A percentile compares a stretch with the other conserved stretches of the same genome.
These are phyloP conservation scores for Rhinopomastus cyanomelas DNA, from an alignment of 2,113 vertebrate species.

Conservation along the genomic window DNA sequence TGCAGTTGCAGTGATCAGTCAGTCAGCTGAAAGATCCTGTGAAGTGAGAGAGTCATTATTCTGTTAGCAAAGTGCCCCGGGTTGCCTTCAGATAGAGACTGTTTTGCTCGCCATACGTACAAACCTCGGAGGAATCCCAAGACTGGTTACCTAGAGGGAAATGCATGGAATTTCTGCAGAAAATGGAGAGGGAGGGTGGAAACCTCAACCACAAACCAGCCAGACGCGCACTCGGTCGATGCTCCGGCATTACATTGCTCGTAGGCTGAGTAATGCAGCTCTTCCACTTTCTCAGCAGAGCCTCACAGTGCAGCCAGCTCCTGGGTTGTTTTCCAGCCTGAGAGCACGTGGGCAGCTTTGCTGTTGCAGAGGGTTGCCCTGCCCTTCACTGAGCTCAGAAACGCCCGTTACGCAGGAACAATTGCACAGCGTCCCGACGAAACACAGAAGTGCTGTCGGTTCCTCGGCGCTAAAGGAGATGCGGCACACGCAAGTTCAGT, in stretches of 20 bases:
- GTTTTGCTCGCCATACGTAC: background rate
- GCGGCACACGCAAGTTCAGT: background rate
- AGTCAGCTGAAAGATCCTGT: background rate
- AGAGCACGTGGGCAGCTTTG: background rate
- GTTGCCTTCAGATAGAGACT: background rate
- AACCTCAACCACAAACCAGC: background rate
- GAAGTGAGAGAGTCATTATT: background rate
- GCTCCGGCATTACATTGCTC: background rate
- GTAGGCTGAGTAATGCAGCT: background rate
- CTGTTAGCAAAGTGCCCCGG: background rate
- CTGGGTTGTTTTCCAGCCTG: background rate
- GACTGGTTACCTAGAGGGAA: background rate
- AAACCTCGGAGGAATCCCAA: background rate
- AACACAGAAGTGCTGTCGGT: background rate
- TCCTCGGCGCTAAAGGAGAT: background rate
- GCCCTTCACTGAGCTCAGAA: background rate
- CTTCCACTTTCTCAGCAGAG: slow-evolving; percentile 2
- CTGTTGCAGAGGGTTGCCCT: background rate
- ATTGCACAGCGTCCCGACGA: background rate
- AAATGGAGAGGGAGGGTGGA: background rate
- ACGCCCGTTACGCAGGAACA: background rate
- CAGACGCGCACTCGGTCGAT: background rate
- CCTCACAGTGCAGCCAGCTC: background rate
- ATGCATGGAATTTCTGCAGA: background rate
- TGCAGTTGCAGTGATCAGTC: background rate